Percentiles rank a stretch among this genome's conserved stretches.
Conservation (phyloP, 2,888 invertebrate species). For the Xiphydria camelus region DNA sequence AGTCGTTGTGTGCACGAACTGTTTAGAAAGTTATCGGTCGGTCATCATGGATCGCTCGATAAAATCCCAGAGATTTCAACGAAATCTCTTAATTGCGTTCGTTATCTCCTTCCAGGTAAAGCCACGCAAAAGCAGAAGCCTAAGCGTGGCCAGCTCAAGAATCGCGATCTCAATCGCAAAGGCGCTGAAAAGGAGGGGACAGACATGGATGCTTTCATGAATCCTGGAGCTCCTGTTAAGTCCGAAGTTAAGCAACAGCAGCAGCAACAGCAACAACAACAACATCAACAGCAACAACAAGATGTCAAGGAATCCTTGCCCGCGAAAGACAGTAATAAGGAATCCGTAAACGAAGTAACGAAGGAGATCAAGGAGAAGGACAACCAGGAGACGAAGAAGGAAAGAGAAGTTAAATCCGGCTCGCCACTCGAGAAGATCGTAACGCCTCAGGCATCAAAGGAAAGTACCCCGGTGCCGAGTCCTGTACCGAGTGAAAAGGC, state of each 20-base stretch:
- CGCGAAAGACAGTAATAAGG: conserved; percentile 29
- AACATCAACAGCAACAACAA: conserved; percentile 16
- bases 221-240: conserved; percentile 31
- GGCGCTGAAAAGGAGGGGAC: conserved; percentile 66
- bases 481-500: conserved; percentile 27
- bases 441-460: conserved; percentile 26
- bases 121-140: conserved; percentile 59
- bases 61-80: too few relatives aligned
- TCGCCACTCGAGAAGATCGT: conserved; percentile 11
- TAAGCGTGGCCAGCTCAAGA: conserved; percentile 59
- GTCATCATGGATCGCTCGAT: too few relatives aligned
- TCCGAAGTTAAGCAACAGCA: conserved; percentile 30
- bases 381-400: conserved; percentile 41
- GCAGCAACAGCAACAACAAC: conserved; percentile 16
- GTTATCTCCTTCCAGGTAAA: conserved; percentile 42
- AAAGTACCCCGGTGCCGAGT: conserved; percentile 21
- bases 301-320: conserved; percentile 24
- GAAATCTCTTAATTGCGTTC: not conserved
- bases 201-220: conserved; percentile 65
- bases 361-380: conserved; percentile 44
- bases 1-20: too few relatives aligned
- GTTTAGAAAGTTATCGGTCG: too few relatives aligned
- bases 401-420: conserved; percentile 22
- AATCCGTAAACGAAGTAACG: conserved; percentile 27
- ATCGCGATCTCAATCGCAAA: conserved; percentile 62